Evolutionary conservation across 1,140 invertebrate genomes (phyloP), one percentile per base, ranked within the genome.

Genomic region (Protaetia brevitarsis): DNA sequence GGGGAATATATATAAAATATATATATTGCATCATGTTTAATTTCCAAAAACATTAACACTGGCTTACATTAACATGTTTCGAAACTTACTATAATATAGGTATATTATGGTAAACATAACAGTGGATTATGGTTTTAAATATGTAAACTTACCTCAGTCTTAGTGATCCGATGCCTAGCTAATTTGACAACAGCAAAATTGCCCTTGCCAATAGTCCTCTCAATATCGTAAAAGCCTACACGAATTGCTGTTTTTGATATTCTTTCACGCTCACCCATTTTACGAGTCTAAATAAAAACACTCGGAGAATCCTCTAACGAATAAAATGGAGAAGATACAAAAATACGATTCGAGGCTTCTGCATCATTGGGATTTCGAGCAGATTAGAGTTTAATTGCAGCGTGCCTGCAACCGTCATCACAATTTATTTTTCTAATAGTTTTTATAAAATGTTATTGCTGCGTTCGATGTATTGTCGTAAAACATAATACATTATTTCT

Each of bases 141-240:
- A 36, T 27, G 30, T n/a, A 62, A 11, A 65, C 81, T 83, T 85
- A 98, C 96, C 93, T 99, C 95, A 76, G 95, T 95, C 87, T 97
- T 97, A 67, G 96, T 99, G 80, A 99, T 93, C 79, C 94, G 88
- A 85, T 99, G 97, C 80, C 92, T 91, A 73, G 95, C 97, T 81
- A 97, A 86, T 85, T 98, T 99, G 69, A 99, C 97, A 75, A 98
- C 93, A 66, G 97, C 96, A 85, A 98, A 99, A 85, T 99, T 99
- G 66, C 97, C 97, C 82, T 98, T 98, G 73, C 97, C 94, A 76
- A 99, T 98, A 66, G 95, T 98, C 76, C 90, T 88, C 78, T 96
- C 94, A 75, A 98, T 89, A 81, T 97, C 94, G 80, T 98, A 98
- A 85, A 96, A 96, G 73, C 96, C 96, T 73, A 98, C 93, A 73